Percentiles rank a stretch among this genome's conserved stretches.
Conservation (phyloP, 2,113 vertebrate genomes). For the Erythrolamprus reginae region DNA sequence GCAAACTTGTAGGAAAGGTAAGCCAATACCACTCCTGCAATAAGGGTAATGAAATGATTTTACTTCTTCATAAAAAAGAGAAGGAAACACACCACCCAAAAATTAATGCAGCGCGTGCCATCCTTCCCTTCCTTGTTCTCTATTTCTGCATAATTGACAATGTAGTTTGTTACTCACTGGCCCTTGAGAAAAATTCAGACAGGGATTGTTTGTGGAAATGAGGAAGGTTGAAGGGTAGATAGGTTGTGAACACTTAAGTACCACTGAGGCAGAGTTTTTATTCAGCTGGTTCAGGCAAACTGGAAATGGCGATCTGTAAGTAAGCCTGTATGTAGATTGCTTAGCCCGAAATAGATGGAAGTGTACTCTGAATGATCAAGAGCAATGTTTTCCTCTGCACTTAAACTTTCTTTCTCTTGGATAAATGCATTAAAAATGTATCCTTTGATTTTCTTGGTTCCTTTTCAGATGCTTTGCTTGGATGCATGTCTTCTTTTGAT, state of each 20-base stretch:
- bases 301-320: too few species aligned
- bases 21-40: too few species aligned
- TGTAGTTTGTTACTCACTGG: slow-evolving; percentile 10
- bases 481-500: too few species aligned
- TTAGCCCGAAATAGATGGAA: slow-evolving; percentile 11
- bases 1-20: too few species aligned
- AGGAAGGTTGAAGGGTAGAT: not conserved
- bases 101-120: slow-evolving; percentile 38
- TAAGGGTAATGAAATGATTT: slow-evolving; percentile 69
- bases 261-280: too few species aligned
- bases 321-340: slow-evolving; percentile 8
- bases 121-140: slow-evolving; percentile 14
- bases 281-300: too few species aligned
- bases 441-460: too few species aligned
- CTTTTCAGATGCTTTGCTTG: too few species aligned
- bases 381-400: not conserved
- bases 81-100: slow-evolving; percentile 36
- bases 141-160: not conserved
- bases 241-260: not conserved
- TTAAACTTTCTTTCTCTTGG: too few species aligned
- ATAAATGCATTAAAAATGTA: too few species aligned
- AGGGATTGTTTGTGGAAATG: not conserved
- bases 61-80: slow-evolving; percentile 52
- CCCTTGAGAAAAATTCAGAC: slow-evolving; percentile 29
- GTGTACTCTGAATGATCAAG: slow-evolving; percentile 4